Conservation (phyloP, 2,113 vertebrate genomes). For the Etheostoma cragini region DNA sequence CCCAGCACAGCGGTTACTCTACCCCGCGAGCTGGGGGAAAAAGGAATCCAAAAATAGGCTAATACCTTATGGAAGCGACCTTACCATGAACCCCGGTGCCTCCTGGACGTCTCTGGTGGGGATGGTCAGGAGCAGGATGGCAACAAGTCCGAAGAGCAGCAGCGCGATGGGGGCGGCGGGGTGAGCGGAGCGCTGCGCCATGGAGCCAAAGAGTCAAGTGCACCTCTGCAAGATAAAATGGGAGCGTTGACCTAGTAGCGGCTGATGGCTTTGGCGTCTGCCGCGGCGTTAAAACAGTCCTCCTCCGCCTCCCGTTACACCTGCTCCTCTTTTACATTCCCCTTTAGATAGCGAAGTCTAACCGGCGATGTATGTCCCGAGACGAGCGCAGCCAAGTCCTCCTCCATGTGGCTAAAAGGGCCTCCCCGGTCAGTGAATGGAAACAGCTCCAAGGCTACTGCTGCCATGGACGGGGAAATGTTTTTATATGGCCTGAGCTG, state of each 20-base stretch:
- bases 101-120: conserved; percentile 82
- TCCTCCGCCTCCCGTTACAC: conserved; percentile 46
- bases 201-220: conserved; percentile 28
- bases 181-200: conserved; percentile 65
- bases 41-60: conserved; percentile 21
- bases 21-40: neutral
- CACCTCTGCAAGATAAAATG: neutral
- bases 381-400: neutral
- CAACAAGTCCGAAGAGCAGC: conserved; percentile 82
- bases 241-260: neutral
- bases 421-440: neutral
- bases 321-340: conserved; percentile 58
- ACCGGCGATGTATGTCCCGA: conserved; percentile 16
- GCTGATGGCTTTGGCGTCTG: conserved; percentile 25
- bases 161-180: conserved; percentile 78
- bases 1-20: neutral
- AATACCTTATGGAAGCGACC: neutral
- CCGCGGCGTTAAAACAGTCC: conserved; percentile 1
- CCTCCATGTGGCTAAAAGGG: conserved; percentile 2
- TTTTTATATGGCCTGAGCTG: conserved; percentile 11
- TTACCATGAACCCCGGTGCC: conserved; percentile 89
- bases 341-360: conserved; percentile 33
- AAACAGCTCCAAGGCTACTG: conserved; percentile 62
- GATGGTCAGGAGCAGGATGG: conserved; percentile 89
- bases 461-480: conserved; percentile 54